phyloP scores from a whole-genome alignment of 2,113 vertebrate species.

The Alectura lathami region DNA sequence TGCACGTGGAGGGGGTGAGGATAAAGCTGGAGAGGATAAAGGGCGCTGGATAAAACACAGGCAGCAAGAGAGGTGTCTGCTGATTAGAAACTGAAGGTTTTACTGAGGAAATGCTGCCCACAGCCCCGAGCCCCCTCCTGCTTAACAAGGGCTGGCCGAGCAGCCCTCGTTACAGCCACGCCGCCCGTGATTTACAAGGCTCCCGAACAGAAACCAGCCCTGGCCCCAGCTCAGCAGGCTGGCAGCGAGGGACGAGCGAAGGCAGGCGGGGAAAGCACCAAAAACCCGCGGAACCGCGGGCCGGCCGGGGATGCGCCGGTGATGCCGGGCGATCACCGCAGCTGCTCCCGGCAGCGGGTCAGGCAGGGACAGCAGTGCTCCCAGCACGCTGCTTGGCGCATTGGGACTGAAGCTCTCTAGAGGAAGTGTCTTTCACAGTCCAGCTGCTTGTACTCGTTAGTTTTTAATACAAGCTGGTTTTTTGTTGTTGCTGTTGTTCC shows the following conservation, averaged over 20 bases:
- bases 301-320: conserved; percentile 17
- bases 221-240: neutral
- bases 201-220: conserved; percentile 70
- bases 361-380: conserved; percentile 25
- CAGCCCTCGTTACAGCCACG: conserved; percentile 64
- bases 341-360: neutral
- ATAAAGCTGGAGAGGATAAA: neutral
- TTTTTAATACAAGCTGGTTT: neutral
- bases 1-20: rapidly evolving
- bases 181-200: conserved; percentile 70
- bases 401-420: neutral
- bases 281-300: too few species aligned
- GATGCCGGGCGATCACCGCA: conserved; percentile 3
- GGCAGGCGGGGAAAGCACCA: neutral
- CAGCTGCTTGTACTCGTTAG: neutral
- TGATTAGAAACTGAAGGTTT: conserved; percentile 74
- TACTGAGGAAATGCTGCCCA: conserved; percentile 76
- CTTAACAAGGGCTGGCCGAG: conserved; percentile 67
- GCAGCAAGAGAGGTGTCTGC: conserved; percentile 59
- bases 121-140: conserved; percentile 65
- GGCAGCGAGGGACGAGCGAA: neutral
- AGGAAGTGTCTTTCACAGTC: neutral
- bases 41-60: neutral
- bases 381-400: neutral
- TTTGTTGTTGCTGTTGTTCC: neutral